phyloP scores from a whole-genome alignment of 2,888 invertebrate species.

The Drosophila fungiperda region DNA sequence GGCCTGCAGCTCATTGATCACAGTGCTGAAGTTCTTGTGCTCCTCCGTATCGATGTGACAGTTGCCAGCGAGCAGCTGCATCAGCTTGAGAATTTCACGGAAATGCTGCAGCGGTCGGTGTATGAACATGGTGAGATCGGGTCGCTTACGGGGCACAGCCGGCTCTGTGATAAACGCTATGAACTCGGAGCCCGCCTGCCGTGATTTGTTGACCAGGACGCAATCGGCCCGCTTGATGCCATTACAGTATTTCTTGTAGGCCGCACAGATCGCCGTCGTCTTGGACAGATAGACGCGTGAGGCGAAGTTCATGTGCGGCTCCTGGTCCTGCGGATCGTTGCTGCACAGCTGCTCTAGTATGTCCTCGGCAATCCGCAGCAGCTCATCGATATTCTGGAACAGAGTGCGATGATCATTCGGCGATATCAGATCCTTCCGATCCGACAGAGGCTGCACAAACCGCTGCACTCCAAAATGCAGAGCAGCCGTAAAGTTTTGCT shows the following conservation, averaged over 20 bases:
- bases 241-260: slow-evolving; percentile 93
- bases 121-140: slow-evolving; percentile 93
- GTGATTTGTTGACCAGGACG: slow-evolving; percentile 91
- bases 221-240: slow-evolving; percentile 94
- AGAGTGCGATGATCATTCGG: slow-evolving; percentile 91
- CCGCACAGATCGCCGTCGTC: slow-evolving; percentile 90
- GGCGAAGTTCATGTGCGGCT: slow-evolving; percentile 88
- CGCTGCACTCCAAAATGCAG: slow-evolving; percentile 92
- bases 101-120: slow-evolving; percentile 94
- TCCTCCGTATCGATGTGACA: slow-evolving; percentile 85
- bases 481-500: slow-evolving; percentile 91
- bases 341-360: slow-evolving; percentile 90
- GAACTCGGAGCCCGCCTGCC: slow-evolving; percentile 91
- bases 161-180: slow-evolving; percentile 92
- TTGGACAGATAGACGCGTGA: slow-evolving; percentile 90
- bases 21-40: slow-evolving; percentile 84
- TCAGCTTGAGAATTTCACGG: slow-evolving; percentile 88
- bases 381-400: slow-evolving; percentile 94
- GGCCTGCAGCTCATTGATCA: slow-evolving; percentile 86
- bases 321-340: slow-evolving; percentile 88
- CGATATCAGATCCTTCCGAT: slow-evolving; percentile 91
- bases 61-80: slow-evolving; percentile 86
- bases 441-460: slow-evolving; percentile 91
- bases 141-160: slow-evolving; percentile 91
- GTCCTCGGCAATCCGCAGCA: slow-evolving; percentile 91